Evolutionary conservation across 2,888 invertebrate genomes (phyloP), one percentile per base, ranked within the genome.

Genomic region (Polyommatus icarus): DNA sequence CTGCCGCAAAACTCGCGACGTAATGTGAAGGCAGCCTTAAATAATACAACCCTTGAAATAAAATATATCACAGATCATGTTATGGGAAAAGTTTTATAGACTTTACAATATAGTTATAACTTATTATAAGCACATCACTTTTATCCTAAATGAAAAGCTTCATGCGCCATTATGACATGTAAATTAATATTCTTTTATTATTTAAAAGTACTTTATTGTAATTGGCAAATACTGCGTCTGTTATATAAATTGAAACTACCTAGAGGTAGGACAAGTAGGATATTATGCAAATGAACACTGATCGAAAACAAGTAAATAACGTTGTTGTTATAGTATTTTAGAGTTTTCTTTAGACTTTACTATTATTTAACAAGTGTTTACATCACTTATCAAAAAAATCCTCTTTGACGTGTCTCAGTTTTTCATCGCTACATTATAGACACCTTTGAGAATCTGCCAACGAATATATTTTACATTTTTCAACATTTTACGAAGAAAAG

Each of bases 371-470:
- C 82, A 83, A 80, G 79, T 82, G 80, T 83, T 85, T 81, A 82
- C 81, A 81, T 82, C 82, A 83, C 80, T 82, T 80, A 81, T 79
- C 80, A 78, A 79, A 82, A 81, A 79, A 81, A 79, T 78, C 78
- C 77, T 2, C 54, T 75, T 54, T 54, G 75, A 50, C 50, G 50
- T 75, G 75, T 75, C 50, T 15, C 54, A 54, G 46, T 75, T 75
- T 75, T 75, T 50, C 75, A 75, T 50, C 75, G 40, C 73, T 46
- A 50, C 50, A 50, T 85, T 87, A 87, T 85, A 84, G 87, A 87
- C 86, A 86, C 81, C 82, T 86, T 92, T 93, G 92, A 90, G 85
- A 83, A 79, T 80, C 82, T 92, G 92, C 93, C 93, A 92, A 85
- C 84, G 78, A 24, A 73, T 15, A 85, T 85, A 87, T 86, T 87